Conservation (phyloP, 2,113 vertebrate species). For the Condylura cristata region DNA sequence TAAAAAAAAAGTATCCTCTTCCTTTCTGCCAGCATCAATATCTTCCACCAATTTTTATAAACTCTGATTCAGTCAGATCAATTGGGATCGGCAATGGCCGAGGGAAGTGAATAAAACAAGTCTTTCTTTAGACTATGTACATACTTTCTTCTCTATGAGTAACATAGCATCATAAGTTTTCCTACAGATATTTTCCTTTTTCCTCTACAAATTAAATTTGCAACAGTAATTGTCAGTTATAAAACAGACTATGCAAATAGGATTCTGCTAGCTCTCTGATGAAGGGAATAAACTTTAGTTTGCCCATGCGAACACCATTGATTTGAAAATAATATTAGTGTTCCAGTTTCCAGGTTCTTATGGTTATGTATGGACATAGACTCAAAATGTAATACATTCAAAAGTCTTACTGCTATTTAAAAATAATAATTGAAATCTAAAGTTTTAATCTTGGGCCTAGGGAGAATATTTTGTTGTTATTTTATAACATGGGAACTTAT, state of each 20-base stretch:
- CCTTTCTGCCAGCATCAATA: conserved; percentile 1
- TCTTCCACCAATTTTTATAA: conserved; percentile 26
- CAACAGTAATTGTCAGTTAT: not conserved
- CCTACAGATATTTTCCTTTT: not conserved
- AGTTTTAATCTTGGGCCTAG: not conserved
- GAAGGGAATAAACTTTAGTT: not conserved
- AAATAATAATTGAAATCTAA: not conserved
- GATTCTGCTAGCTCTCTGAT: not conserved
- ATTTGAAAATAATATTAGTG: not conserved
- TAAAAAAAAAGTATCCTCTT: too few species aligned
- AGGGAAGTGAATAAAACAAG: not conserved
- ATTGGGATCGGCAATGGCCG: not conserved
- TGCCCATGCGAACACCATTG: not conserved
- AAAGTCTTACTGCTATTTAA: not conserved
- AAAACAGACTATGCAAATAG: not conserved
- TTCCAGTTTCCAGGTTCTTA: not conserved
- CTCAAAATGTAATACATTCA: not conserved
- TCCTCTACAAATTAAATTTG: not conserved
- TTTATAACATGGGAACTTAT: not conserved
- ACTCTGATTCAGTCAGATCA: not conserved
- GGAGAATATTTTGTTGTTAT: not conserved
- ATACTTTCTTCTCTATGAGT: not conserved
- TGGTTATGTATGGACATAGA: not conserved
- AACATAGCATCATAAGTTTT: not conserved
- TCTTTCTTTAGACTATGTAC: not conserved